A percentile compares a stretch with the other conserved stretches of the same genome.
Conservation (phyloP, 2,888 invertebrate species). For the Pteria penguin region DNA sequence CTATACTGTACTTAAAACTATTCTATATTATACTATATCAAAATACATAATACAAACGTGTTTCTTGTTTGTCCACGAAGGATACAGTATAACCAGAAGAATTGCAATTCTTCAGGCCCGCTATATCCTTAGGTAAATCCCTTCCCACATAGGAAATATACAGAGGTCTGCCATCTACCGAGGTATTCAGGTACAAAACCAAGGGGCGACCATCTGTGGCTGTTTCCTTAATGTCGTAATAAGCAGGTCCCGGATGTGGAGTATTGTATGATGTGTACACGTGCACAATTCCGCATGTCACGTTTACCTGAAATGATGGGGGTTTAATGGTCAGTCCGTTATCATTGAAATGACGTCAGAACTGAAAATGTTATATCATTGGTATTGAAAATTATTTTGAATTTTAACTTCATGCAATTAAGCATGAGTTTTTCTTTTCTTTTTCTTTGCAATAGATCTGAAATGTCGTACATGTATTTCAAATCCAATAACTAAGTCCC, state of each 20-base stretch:
- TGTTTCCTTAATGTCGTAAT: constrained; percentile 36
- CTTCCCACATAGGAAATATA: constrained; percentile 36
- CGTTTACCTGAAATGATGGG: constrained; percentile 21
- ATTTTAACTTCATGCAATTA: too few species aligned
- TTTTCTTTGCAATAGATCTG: too few species aligned
- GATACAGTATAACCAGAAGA: constrained; percentile 3
- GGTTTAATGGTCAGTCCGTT: background rate
- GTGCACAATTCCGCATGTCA: constrained; percentile 45
- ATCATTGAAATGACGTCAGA: too few species aligned
- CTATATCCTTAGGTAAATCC: background rate
- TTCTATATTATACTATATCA: too few species aligned
- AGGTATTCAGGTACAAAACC: constrained; percentile 29
- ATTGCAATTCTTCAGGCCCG: constrained; percentile 20
- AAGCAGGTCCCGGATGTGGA: constrained; percentile 48
- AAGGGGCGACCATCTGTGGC: constrained; percentile 41
- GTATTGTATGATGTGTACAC: constrained; percentile 49
- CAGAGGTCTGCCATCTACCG: constrained; percentile 37
- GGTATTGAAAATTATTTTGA: too few species aligned
- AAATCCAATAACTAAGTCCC: too few species aligned
- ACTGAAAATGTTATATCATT: too few species aligned
- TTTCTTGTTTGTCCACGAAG: background rate
- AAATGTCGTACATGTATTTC: too few species aligned
- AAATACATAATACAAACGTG: too few species aligned
- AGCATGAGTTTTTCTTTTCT: too few species aligned
- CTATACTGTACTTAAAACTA: too few species aligned